Conservation (phyloP, 2,113 vertebrate genomes). For the Columbina picui region DNA sequence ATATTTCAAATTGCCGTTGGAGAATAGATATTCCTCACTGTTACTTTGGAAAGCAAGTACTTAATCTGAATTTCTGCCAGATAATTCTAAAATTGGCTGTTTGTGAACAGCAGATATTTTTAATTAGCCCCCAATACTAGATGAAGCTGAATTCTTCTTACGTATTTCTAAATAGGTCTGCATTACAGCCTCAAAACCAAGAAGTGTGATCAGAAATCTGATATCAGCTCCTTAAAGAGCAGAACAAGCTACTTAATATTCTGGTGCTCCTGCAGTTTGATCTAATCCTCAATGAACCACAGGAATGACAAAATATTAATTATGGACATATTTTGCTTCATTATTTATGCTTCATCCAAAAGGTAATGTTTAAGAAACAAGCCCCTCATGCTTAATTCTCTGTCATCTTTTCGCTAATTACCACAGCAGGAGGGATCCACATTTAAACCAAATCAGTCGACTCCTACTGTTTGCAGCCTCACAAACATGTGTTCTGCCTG, state of each 20-base stretch:
- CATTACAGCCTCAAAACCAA: neutral
- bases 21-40: neutral
- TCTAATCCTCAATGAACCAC: neutral
- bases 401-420: conserved; percentile 39
- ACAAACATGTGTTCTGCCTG: neutral
- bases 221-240: neutral
- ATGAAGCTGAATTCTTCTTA: neutral
- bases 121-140: neutral
- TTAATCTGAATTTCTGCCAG: neutral
- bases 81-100: neutral
- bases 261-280: neutral
- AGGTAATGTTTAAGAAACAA: conserved; percentile 42
- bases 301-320: conserved; percentile 29
- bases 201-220: neutral
- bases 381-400: conserved; percentile 16
- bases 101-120: neutral
- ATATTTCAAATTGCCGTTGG: neutral
- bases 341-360: conserved; percentile 15
- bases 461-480: neutral
- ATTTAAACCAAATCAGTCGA: neutral
- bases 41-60: neutral
- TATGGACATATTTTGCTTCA: neutral
- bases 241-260: conserved; percentile 20
- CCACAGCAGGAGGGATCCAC: neutral
- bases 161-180: neutral